Base-by-base conservation (phyloP, 2,888 invertebrate genomes). In the Ariolimax columbianus region DNA sequence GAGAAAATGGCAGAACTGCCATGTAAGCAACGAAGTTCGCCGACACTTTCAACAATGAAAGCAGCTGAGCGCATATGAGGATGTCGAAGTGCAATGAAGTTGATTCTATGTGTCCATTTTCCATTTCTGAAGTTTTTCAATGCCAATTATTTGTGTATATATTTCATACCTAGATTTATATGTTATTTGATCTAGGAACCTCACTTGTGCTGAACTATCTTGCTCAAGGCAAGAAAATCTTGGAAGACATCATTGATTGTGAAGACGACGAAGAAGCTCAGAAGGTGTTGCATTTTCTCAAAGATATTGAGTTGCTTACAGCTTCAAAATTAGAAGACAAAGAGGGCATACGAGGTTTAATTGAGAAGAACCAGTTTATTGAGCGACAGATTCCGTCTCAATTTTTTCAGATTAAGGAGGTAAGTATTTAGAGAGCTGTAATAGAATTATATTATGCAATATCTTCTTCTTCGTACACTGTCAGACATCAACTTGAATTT, bases 311-410 rank as follows among this genome's bases (percentile, higher is more conserved):
- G 40, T 23, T 43, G 1, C 66, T 84, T 40, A 59, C 14, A 30
- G 38, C 38, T 0, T n/a, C 84, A 43, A 38, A 72, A 26, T 17
- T 30, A 72, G 63, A 51, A 26, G 79, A 84, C 17, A 78, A 36
- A 63, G 79, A 79, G 1, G 4, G 63, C n/a, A 63, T 80, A n/a
- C 77, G 84, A 19, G 36, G 63, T 43, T 36, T 84, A 59, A 73
- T 84, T n/a, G 84, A 84, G 33, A 79, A 30, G 19, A 43, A 79
- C n/a, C 79, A 77, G 40, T 33, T 84, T 26, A n/a, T 68, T 23
- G 84, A 84, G 0, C 40, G 80, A 40, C 84, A 84, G 73, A 84
- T 84, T n/a, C 84, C 84, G 3, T 73, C 84, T 0, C 68, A 78
- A 19, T 51, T 80, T 3, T 79, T 72, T 40, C 47, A 84, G 43